Conservation (phyloP, 2,797 vertebrate genomes). For the Vultur gryphus region DNA sequence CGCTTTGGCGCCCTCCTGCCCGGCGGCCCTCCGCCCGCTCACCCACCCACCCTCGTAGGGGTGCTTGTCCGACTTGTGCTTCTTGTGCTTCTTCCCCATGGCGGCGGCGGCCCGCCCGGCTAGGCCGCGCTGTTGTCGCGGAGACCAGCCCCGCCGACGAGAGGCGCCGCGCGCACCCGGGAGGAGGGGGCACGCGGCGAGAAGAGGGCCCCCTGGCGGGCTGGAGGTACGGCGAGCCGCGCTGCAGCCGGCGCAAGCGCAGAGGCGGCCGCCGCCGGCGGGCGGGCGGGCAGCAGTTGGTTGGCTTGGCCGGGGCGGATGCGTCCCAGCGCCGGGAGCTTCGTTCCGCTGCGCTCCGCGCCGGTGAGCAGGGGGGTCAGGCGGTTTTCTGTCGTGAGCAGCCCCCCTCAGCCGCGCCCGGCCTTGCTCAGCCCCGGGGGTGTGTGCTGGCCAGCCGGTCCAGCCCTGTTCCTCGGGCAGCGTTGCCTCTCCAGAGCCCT, state of each 20-base stretch:
- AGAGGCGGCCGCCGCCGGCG: too few species aligned
- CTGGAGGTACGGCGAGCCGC: neutral
- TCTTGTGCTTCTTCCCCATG: constrained; percentile 98
- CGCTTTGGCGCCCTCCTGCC: neutral
- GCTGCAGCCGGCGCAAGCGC: neutral
- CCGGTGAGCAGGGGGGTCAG: neutral
- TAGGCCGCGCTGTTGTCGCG: neutral
- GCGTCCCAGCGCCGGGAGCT: fast-evolving
- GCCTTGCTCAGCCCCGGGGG: too few species aligned
- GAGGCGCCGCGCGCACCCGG: neutral
- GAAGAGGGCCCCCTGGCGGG: constrained; percentile 31
- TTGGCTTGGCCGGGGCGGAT: fast-evolving
- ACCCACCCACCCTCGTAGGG: constrained; percentile 82
- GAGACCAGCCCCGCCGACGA: neutral
- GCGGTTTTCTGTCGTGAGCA: too few species aligned
- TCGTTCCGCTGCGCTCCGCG: too few species aligned
- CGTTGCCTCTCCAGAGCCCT: neutral
- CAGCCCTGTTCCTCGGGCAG: too few species aligned
- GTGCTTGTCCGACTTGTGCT: constrained; percentile 92
- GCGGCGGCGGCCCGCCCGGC: constrained; percentile 64
- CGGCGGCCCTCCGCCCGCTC: neutral
- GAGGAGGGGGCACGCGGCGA: neutral
- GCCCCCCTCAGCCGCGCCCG: too few species aligned
- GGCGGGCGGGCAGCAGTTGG: fast-evolving
- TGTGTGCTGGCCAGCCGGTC: neutral